Percentiles rank a stretch among this genome's conserved stretches.
These are phyloP conservation scores for Drosophila gunungcola DNA, from an alignment of 1,140 invertebrate species.

Conservation along the genomic window DNA sequence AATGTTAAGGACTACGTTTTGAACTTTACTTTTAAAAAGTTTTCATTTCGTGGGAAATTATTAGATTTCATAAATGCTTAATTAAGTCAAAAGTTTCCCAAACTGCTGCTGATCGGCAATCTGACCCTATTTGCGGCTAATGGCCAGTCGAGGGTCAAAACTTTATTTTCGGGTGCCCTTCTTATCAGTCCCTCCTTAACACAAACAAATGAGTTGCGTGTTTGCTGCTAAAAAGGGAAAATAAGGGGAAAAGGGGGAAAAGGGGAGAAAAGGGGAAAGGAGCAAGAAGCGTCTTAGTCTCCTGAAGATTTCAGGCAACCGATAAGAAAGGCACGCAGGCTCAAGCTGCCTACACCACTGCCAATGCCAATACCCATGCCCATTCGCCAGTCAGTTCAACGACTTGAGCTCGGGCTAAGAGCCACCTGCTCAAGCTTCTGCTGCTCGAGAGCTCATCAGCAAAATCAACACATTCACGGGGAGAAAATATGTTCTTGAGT, in stretches of 20 bases:
- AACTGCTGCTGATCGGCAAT: constrained; percentile 2
- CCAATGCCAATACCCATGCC: constrained; percentile 18
- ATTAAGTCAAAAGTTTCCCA: constrained; percentile 14
- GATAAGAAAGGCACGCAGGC: constrained; percentile 53
- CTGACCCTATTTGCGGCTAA: constrained; percentile 35
- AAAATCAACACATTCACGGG: constrained; percentile 66
- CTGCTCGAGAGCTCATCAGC: constrained; percentile 48
- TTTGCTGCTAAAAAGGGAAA: constrained; percentile 24
- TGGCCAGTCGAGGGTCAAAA: constrained; percentile 39
- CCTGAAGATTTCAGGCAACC: constrained; percentile 32
- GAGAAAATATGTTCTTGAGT: constrained; percentile 1
- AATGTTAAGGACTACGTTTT: no score
- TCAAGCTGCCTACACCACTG: constrained; percentile 6
- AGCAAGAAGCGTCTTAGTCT: constrained; percentile 19
- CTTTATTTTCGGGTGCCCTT: constrained; percentile 19
- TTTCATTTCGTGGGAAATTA: neutral
- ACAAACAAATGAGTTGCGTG: constrained; percentile 76
- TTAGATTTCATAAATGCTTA: neutral
- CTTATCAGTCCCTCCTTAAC: constrained; percentile 52
- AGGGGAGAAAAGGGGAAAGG: neutral
- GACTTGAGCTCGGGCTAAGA: constrained; percentile 45
- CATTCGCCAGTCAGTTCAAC: constrained; percentile 52
- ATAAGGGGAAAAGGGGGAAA: neutral
- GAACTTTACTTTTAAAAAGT: no score
- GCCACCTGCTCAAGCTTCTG: constrained; percentile 58